Evolutionary conservation across 92 coral and sea anemone genomes (phyloP).

Genomic region (Phenganax subtilis): DNA sequence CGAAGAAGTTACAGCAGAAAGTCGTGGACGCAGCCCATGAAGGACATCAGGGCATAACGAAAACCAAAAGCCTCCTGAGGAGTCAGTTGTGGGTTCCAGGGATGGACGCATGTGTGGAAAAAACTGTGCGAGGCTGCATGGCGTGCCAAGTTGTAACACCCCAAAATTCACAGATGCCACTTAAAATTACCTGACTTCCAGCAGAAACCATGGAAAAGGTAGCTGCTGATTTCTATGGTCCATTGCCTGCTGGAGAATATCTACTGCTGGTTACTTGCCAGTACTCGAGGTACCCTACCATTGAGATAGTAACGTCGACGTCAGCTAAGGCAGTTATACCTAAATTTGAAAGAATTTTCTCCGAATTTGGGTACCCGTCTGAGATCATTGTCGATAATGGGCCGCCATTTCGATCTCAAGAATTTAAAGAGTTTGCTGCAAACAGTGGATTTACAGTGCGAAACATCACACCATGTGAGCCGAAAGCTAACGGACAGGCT

Average conservation of each 20-base stretch:
- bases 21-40: conserved; percentile 48
- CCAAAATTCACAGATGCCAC: not conserved
- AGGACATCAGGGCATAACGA: too few relatives aligned
- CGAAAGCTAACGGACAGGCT: not conserved
- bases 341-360: conserved; percentile 39
- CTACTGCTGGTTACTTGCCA: conserved; percentile 44
- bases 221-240: not conserved
- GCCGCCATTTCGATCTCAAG: not conserved
- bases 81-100: conserved; percentile 48
- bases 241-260: conserved; percentile 37
- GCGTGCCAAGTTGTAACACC: conserved; percentile 48
- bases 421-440: conserved; percentile 2
- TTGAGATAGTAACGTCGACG: conserved; percentile 38
- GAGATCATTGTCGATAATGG: conserved; percentile 13
- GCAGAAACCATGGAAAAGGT: not conserved
- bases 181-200: not conserved
- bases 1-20: conserved; percentile 23
- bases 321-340: conserved; percentile 39
- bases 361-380: conserved; percentile 44
- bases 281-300: conserved; percentile 48
- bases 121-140: conserved; percentile 43
- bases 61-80: conserved; percentile 42
- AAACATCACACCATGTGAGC: not conserved
- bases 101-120: conserved; percentile 43
- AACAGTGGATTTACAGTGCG: not conserved